Evolutionary conservation across 2,888 invertebrate genomes (phyloP).

Genomic region (Drosophila picticornis): DNA sequence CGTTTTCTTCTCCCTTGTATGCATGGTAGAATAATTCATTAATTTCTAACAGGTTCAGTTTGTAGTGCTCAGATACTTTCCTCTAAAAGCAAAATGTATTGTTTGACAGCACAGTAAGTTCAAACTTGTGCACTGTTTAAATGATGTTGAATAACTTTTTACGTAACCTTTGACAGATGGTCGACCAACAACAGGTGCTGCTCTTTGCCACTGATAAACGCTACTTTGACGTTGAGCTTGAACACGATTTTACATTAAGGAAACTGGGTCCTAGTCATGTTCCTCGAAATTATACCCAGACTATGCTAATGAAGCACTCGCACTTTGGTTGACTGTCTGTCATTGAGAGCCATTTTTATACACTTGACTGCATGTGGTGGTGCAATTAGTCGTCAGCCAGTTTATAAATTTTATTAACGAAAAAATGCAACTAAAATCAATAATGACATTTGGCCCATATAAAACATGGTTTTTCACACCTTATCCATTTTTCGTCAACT

Average conservation of each 20-base stretch:
- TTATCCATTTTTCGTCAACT: not conserved
- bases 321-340: slow-evolving; percentile 21
- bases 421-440: not conserved
- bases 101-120: not conserved
- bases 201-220: not conserved
- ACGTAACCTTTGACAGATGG: not conserved
- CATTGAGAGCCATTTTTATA: not conserved
- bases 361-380: not conserved
- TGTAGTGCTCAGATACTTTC: not conserved
- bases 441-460: not conserved
- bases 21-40: not conserved
- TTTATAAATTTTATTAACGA: too few relatives aligned
- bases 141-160: not conserved
- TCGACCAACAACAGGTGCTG: not conserved
- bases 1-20: not conserved
- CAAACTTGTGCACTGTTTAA: not conserved
- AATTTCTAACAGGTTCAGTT: not conserved
- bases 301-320: slow-evolving; percentile 47
- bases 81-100: not conserved
- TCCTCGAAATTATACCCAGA: slow-evolving; percentile 30
- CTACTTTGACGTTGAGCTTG: not conserved
- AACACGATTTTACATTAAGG: not conserved
- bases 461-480: not conserved
- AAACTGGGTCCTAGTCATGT: not conserved
- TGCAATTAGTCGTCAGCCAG: not conserved